Evolutionary conservation across 2,113 vertebrate genomes (phyloP).

Genomic region (Ceyx margarethae): DNA sequence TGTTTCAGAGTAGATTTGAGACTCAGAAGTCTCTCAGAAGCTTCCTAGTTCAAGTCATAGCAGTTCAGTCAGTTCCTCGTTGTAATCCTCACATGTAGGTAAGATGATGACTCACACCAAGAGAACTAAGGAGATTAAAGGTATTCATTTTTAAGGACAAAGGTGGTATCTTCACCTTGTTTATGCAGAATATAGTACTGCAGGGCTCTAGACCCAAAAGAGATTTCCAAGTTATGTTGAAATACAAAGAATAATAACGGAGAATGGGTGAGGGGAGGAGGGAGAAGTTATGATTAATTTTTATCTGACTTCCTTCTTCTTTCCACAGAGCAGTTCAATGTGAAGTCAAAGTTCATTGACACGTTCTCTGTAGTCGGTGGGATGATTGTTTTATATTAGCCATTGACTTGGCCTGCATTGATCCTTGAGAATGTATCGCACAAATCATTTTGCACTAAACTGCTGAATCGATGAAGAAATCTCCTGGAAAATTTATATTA

Average conservation of each 20-base stretch:
- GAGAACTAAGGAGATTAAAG: background rate
- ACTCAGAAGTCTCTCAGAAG: background rate
- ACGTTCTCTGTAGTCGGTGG: slow-evolving; percentile 71
- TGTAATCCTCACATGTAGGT: background rate
- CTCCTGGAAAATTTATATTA: slow-evolving; percentile 99
- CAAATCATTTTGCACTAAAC: slow-evolving; percentile 99
- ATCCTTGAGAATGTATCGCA: slow-evolving; percentile 96
- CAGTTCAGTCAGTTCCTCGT: accelerated
- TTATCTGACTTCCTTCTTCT: background rate
- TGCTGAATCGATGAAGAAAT: slow-evolving; percentile 98
- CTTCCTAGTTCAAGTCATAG: background rate
- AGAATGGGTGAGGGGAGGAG: background rate
- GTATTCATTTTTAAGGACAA: background rate
- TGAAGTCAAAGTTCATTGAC: slow-evolving; percentile 84
- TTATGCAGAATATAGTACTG: background rate
- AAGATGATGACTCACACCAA: background rate
- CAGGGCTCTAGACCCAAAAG: background rate
- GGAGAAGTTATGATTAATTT: slow-evolving; percentile 54
- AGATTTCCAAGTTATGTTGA: background rate
- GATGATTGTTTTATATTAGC: slow-evolving; percentile 87
- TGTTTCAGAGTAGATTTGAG: background rate
- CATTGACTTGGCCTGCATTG: slow-evolving; percentile 90
- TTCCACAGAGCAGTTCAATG: slow-evolving; percentile 70
- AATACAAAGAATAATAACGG: background rate
- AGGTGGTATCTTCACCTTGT: background rate